phyloP scores from a whole-genome alignment of 1,140 invertebrate species.

The Brachionus rubens region DNA sequence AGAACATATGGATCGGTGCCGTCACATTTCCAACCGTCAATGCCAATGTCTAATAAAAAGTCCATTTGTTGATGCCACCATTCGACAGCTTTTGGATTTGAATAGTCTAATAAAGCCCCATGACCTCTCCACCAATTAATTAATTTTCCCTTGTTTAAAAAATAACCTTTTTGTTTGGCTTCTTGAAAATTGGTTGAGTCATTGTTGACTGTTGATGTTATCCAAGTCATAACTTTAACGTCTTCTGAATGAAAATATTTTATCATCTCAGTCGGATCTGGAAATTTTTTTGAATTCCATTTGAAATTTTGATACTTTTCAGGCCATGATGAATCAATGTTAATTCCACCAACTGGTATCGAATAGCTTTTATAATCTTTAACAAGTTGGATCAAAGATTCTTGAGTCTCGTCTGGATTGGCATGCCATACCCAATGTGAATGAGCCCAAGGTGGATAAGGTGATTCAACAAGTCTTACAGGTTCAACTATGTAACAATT shows the following conservation, averaged over 20 bases:
- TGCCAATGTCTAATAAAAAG: constrained; percentile 8
- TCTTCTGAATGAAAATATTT: constrained; percentile 31
- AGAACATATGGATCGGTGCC: constrained; percentile 38
- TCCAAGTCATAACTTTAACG: constrained; percentile 16
- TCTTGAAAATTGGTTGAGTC: constrained; percentile 13
- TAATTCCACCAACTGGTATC: constrained; percentile 25
- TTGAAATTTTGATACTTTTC: constrained; percentile 25
- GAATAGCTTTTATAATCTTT: background rate
- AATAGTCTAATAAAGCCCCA: constrained; percentile 4
- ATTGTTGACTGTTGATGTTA: constrained; percentile 28
- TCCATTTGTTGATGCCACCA: constrained; percentile 45
- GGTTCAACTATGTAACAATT: background rate
- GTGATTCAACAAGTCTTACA: background rate
- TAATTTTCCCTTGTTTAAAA: constrained; percentile 24
- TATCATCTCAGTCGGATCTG: background rate
- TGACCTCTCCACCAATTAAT: constrained; percentile 33
- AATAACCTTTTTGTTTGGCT: constrained; percentile 18
- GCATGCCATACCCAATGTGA: constrained; percentile 27
- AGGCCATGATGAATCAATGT: constrained; percentile 36
- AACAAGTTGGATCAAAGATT: background rate
- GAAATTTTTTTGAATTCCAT: constrained; percentile 37
- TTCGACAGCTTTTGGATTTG: constrained; percentile 12
- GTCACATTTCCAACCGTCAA: constrained; percentile 42
- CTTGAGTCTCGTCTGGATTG: constrained; percentile 24
- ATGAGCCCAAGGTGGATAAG: constrained; percentile 35